These are phyloP conservation scores for Circaetus cinerascens DNA, from an alignment of 2,113 vertebrate genomes.

Conservation along the genomic window DNA sequence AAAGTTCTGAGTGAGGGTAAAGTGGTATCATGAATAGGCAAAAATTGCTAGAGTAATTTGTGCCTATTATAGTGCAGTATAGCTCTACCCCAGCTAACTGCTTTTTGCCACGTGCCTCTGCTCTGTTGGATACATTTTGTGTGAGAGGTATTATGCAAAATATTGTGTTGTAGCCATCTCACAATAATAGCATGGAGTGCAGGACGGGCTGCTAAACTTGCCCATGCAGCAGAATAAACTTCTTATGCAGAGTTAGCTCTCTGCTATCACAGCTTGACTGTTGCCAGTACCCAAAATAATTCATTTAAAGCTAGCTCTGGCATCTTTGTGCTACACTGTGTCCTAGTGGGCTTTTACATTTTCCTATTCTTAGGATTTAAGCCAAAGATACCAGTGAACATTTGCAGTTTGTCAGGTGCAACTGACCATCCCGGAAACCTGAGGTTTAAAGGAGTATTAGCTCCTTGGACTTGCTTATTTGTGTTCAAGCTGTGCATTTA, in stretches of 20 bases:
- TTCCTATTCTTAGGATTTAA: not conserved
- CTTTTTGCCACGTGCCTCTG: not conserved
- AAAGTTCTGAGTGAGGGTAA: not conserved
- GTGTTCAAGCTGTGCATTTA: not conserved
- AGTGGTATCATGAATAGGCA: not conserved
- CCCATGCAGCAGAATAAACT: constrained; percentile 41
- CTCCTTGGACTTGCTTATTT: not conserved
- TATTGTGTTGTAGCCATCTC: not conserved
- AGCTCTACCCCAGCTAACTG: not conserved
- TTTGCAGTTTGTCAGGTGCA: not conserved
- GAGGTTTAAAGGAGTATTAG: not conserved
- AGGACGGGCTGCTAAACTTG: constrained; percentile 40
- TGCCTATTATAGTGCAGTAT: not conserved
- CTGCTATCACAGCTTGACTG: constrained; percentile 41
- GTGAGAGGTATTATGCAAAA: constrained; percentile 16
- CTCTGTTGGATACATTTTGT: not conserved
- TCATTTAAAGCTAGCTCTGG: constrained; percentile 9
- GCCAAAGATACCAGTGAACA: not conserved
- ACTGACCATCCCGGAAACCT: not conserved
- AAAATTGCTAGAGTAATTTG: not conserved
- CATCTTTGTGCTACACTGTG: not conserved
- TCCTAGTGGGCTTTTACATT: not conserved
- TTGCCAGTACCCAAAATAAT: constrained; percentile 51
- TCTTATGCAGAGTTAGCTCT: constrained; percentile 6
- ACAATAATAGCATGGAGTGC: not conserved